Percentiles rank a stretch among this genome's conserved stretches.
phyloP scores from a whole-genome alignment of 2,888 invertebrate genomes.

The Drosophila melanocephala region DNA sequence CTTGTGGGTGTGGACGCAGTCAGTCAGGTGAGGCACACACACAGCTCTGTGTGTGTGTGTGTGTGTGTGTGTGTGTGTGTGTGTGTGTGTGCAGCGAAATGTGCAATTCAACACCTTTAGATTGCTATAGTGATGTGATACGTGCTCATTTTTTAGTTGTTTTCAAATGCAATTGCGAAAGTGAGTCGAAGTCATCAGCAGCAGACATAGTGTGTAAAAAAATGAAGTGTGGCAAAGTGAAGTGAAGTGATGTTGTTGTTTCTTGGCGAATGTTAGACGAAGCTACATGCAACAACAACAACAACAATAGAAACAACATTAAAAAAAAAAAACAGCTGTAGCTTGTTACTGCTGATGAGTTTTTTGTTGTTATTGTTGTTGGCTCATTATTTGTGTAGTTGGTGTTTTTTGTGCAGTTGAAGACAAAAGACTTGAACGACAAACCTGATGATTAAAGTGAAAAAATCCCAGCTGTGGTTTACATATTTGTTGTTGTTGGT shows the following conservation, averaged over 20 bases:
- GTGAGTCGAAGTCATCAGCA: slow-evolving; percentile 51
- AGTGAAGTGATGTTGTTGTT: slow-evolving; percentile 33
- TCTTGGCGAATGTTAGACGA: slow-evolving; percentile 68
- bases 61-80: slow-evolving; percentile 20
- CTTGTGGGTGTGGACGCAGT: slow-evolving; percentile 58
- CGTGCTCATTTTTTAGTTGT: slow-evolving; percentile 57
- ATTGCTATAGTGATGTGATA: slow-evolving; percentile 49
- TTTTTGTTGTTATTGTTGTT: slow-evolving; percentile 21
- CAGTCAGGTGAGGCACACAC: slow-evolving; percentile 58
- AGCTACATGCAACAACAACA: slow-evolving; percentile 30
- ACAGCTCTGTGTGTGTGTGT: slow-evolving; percentile 15
- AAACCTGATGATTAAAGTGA: slow-evolving; percentile 85
- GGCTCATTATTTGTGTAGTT: slow-evolving; percentile 35
- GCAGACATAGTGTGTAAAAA: slow-evolving; percentile 26
- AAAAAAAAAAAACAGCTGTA: slow-evolving; percentile 35
- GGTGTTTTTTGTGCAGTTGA: slow-evolving; percentile 49
- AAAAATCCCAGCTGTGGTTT: slow-evolving; percentile 84
- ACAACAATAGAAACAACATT: slow-evolving; percentile 10
- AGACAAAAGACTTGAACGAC: slow-evolving; percentile 85
- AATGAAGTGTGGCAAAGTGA: slow-evolving; percentile 34
- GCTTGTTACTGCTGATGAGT: slow-evolving; percentile 51
- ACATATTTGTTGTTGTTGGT: slow-evolving; percentile 49
- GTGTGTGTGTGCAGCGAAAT: slow-evolving; percentile 70
- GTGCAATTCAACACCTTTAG: slow-evolving; percentile 75
- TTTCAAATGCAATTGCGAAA: slow-evolving; percentile 75